Base-by-base conservation (phyloP, 2,888 invertebrate genomes). In the Iselma pallidipennis region DNA sequence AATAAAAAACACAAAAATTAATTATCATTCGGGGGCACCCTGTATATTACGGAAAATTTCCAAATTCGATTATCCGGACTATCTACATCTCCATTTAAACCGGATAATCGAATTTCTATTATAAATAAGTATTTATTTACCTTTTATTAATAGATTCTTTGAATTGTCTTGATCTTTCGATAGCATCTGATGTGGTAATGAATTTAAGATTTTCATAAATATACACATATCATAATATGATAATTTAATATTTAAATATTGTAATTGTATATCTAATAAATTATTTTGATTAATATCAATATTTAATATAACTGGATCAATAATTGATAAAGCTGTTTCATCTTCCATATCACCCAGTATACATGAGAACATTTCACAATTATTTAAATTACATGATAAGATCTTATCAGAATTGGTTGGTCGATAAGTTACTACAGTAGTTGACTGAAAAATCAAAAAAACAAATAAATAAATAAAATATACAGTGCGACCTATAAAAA, bases 161-260 rank as follows among this genome's bases (percentile, higher is more conserved):
- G 31, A 10, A 14, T 29, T 14, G n/a, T 67, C 59, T 6, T 66
- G 63, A 4, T 66, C 61, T 56, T 61, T 88, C 51, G 85, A 84
- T 31, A 88, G 78, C 19, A 91, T 89, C 78, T 96, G 96, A 70
- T 89, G 89, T 0, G 96, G 95, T 70, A 97, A 82, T 0, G 95
- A 94, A 72, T 92, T 90, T 65, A 96, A 81, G 86, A 98, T 96
- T 73, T 92, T 86, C 25, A 91, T 85, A 78, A 98, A 96, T 89
- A 98, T 91, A 61, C 92, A 89, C 81, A 96, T 90, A 81, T 98
- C 97, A 78, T 95, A 91, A 78, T 97, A 98, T 1, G 96, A 97
- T 19, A 98, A 82, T 1, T 97, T 87, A 21, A 98, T 86, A 74
- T 89, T 93, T 60, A 97, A 80, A 48, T 90, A 89, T 58, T 91